Evolutionary conservation across 2,797 vertebrate genomes (phyloP), one percentile per base, ranked within the genome.

Genomic region (Gallinago nigripennis): DNA sequence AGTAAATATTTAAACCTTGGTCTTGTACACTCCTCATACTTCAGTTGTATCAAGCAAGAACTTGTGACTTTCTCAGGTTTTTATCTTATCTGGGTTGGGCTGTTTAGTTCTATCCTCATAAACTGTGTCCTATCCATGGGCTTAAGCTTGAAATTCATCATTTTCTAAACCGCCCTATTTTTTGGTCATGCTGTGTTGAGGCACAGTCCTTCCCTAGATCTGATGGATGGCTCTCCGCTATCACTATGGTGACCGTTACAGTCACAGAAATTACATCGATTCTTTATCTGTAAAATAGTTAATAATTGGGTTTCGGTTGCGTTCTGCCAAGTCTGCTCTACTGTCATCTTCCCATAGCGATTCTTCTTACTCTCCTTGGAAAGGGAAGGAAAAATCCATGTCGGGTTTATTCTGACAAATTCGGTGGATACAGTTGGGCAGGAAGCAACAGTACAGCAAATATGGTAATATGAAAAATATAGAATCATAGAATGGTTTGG

Each of bases 1-100:
- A 58, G n/a, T 79, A 92, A 96, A 76, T 90, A 86, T 71, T 86
- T 88, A 94, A 82, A 78, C 71, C 39, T 20, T 51, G 20, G 53
- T 77, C 43, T 92, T 85, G 28, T 70, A 24, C 21, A 6, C 18
- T 82, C 30, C 78, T 89, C 39, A 14, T 95, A 27, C 19, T 87
- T 91, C 46, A 92, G 19, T n/a, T 9, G 1, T 50, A 56, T 64
- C 86, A 45, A 66, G 66, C 48, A 80, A 88, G 54, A 80, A 54
- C 72, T 88, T 88, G 51, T 68, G 79, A 61, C 48, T 92, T 93
- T 88, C 65, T 91, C 46, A 72, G n/a, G 65, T 87, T 35, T 12
- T 68, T 90, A 23, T 86, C 84, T 91, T 95, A 88, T 48, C 63
- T 86, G 39, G 35, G 33, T 61, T 83, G 75, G 57, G 25, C 45